A percentile compares a stretch with the other conserved stretches of the same genome.
Evolutionary conservation across 1,140 invertebrate species (phyloP).

Genomic region (Calliopsis andreniformis): DNA sequence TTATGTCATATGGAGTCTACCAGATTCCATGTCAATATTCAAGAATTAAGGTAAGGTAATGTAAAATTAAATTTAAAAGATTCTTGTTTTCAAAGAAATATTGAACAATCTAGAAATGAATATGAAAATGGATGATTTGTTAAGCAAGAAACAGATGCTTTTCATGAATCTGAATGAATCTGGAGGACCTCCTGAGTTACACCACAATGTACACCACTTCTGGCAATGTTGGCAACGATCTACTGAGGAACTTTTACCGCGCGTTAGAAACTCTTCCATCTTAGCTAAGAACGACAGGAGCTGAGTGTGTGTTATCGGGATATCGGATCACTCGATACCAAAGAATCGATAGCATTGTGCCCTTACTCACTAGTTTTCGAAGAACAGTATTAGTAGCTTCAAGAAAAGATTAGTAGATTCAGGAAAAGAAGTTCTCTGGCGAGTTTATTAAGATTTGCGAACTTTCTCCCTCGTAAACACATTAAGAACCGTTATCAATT

Average conservation of each 20-base stretch:
- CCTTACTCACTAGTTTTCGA: slow-evolving; percentile 3
- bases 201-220: not conserved
- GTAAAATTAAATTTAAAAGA: too few relatives aligned
- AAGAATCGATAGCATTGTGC: slow-evolving; percentile 58
- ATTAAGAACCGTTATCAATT: not conserved
- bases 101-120: too few relatives aligned
- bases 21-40: too few relatives aligned
- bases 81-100: too few relatives aligned
- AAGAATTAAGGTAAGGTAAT: too few relatives aligned
- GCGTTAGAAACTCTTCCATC: slow-evolving; percentile 52
- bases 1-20: too few relatives aligned
- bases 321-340: slow-evolving; percentile 59
- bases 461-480: slow-evolving; percentile 24
- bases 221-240: not conserved
- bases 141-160: slow-evolving; percentile 12
- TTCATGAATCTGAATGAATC: not conserved
- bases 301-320: slow-evolving; percentile 53
- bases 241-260: slow-evolving; percentile 52
- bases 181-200: not conserved
- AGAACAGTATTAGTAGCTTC: slow-evolving; percentile 43
- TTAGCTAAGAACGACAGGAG: slow-evolving; percentile 22
- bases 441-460: slow-evolving; percentile 55
- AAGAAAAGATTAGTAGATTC: too few relatives aligned
- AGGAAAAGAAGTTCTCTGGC: slow-evolving; percentile 32
- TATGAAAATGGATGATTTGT: too few relatives aligned